Evolutionary conservation across 2,113 vertebrate genomes (phyloP).

Genomic region (Pachypanchax playfairii): DNA sequence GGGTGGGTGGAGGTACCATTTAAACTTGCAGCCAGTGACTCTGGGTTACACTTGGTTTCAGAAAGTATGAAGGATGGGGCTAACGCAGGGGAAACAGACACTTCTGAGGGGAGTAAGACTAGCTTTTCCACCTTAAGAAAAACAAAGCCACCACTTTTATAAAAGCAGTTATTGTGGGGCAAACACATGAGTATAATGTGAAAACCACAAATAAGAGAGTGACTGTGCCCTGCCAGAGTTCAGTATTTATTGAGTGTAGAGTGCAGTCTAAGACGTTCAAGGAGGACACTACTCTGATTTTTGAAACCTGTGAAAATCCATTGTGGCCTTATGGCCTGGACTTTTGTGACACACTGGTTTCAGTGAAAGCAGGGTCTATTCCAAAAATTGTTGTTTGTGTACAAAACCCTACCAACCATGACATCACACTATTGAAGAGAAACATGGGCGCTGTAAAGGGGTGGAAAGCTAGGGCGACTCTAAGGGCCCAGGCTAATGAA

Average conservation of each 20-base stretch:
- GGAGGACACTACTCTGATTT: neutral
- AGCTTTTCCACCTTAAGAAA: too few relatives aligned
- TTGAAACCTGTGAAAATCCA: neutral
- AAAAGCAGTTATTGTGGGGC: neutral
- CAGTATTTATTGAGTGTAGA: neutral
- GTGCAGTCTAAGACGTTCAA: neutral
- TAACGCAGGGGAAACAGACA: too few relatives aligned
- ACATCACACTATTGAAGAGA: too few relatives aligned
- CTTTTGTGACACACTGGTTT: neutral
- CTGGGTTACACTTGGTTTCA: too few relatives aligned
- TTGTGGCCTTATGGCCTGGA: neutral
- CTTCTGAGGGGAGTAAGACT: too few relatives aligned
- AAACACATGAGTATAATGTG: neutral
- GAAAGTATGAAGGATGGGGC: too few relatives aligned
- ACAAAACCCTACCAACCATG: too few relatives aligned
- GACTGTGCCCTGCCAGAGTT: neutral
- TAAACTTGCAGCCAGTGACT: too few relatives aligned
- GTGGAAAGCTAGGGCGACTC: too few relatives aligned
- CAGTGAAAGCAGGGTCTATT: neutral
- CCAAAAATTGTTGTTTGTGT: neutral
- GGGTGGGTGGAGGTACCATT: too few relatives aligned
- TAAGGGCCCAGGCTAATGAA: too few relatives aligned
- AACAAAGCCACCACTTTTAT: neutral
- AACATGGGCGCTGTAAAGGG: too few relatives aligned
- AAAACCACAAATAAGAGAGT: neutral